Conservation (phyloP, 1,140 invertebrate species). For the Brachionus koreanus region DNA sequence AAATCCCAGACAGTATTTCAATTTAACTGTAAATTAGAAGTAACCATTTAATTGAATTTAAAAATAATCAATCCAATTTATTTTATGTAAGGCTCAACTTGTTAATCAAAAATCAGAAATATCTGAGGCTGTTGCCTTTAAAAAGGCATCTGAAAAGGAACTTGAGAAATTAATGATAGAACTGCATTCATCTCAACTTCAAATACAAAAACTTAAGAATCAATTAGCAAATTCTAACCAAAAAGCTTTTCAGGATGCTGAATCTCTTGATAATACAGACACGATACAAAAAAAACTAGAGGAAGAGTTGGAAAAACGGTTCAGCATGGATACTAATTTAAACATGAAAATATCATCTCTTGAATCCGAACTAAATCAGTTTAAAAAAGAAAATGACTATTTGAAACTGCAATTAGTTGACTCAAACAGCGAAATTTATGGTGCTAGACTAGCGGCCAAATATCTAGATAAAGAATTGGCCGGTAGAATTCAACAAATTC, state of each 20-base stretch:
- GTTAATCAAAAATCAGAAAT: constrained; percentile 69
- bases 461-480: constrained; percentile 81
- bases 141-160: constrained; percentile 64
- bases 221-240: constrained; percentile 47
- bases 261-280: background rate
- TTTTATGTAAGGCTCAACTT: constrained; percentile 62
- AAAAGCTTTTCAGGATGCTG: background rate
- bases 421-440: constrained; percentile 75
- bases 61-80: constrained; percentile 49
- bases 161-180: constrained; percentile 65
- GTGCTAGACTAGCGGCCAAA: constrained; percentile 74
- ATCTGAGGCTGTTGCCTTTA: constrained; percentile 64
- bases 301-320: constrained; percentile 58
- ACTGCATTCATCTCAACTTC: constrained; percentile 64
- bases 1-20: constrained; percentile 78
- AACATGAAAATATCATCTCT: constrained; percentile 56
- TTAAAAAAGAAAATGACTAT: constrained; percentile 68
- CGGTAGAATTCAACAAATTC: constrained; percentile 79
- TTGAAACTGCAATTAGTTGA: constrained; percentile 68
- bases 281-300: constrained; percentile 51
- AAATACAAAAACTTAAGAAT: constrained; percentile 53
- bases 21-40: constrained; percentile 72
- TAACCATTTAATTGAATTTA: background rate
- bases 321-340: constrained; percentile 48
- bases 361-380: constrained; percentile 66